Percentiles rank a stretch among this genome's conserved stretches.
Conservation (phyloP, 2,797 vertebrate genomes). For the Chaunax sp. region DNA sequence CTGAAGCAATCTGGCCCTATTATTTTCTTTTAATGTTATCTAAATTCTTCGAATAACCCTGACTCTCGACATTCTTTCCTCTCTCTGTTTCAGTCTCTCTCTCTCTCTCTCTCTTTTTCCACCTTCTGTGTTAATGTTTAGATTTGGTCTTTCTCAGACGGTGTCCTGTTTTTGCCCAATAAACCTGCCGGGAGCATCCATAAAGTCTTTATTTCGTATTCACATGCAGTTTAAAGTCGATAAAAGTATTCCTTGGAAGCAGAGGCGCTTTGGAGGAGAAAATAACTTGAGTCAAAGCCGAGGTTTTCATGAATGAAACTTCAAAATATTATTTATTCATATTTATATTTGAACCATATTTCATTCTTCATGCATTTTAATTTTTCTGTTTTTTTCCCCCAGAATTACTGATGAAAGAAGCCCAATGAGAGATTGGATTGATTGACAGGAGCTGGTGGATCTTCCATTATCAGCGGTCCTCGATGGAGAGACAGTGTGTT, state of each 20-base stretch:
- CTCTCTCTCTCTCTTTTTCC: slow-evolving; percentile 19
- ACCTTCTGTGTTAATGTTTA: slow-evolving; percentile 26
- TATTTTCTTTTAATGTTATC: slow-evolving; percentile 54
- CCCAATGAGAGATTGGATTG: too few relatives aligned
- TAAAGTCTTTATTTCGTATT: slow-evolving; percentile 7
- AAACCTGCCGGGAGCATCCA: not conserved
- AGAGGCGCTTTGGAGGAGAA: not conserved
- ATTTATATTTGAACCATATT: not conserved
- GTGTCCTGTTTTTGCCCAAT: slow-evolving; percentile 20
- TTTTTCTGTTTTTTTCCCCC: too few relatives aligned
- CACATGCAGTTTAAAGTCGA: slow-evolving; percentile 1
- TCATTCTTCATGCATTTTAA: too few relatives aligned
- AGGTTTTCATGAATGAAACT: slow-evolving; percentile 9
- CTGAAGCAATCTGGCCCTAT: slow-evolving; percentile 58
- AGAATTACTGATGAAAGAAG: too few relatives aligned
- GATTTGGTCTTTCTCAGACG: slow-evolving; percentile 10
- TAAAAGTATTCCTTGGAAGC: slow-evolving; percentile 18
- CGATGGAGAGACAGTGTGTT: too few relatives aligned
- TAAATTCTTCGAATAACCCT: slow-evolving; percentile 80
- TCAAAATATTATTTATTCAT: not conserved
- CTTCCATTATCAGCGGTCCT: too few relatives aligned
- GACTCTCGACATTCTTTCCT: slow-evolving; percentile 70
- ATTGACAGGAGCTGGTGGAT: too few relatives aligned
- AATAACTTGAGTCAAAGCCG: not conserved
- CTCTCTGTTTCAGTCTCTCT: slow-evolving; percentile 35